Evolutionary conservation across 2,113 vertebrate genomes (phyloP), one percentile per base, ranked within the genome.

Genomic region (Acinonyx jubatus): DNA sequence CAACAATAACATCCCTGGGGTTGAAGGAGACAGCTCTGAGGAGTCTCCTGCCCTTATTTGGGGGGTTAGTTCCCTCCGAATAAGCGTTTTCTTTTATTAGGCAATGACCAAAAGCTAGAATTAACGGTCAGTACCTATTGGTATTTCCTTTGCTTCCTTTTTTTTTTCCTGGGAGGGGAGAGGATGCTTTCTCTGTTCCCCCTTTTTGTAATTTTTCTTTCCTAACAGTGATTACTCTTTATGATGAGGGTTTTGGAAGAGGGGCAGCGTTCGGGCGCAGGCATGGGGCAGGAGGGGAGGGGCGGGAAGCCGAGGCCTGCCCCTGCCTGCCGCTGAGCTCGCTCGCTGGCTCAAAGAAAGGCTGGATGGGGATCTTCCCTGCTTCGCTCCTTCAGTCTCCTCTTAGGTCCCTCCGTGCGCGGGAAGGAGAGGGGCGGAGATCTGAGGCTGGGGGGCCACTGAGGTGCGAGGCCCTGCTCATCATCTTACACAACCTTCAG

Each of bases 151-250:
- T 50, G 15, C 66, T 27, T 36, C 52, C n/a, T 29, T 3, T n/a
- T 29, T 33, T 1, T 3, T n/a, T 23, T 29, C 0, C 63, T 65
- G 23, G 38, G 13, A 15, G 29, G 11, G 1, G 1, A 13, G 18
- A 18, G 13, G 5, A 7, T 41, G 38, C 4, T 55, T 48, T 87
- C n/a, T 10, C 57, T 57, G 36, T 89, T 19, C 66, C 13, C 45
- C 9, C 50, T 29, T 12, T 45, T 66, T 19, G 31, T 15, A 5
- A 29, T 33, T 82, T 84, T 80, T 80, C 16, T 68, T 90, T 86
- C 83, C 55, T 33, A 11, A 63, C 71, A 27, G 5, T 45, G 36
- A 71, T 84, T 14, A 18, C 27, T n/a, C 21, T 78, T 76, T 69
- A 10, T 57, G 63, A 83, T 57, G 83, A 76, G 15, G 25, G 14